phyloP scores from a whole-genome alignment of 1,140 invertebrate species.

The Choristoneura fumiferana region DNA sequence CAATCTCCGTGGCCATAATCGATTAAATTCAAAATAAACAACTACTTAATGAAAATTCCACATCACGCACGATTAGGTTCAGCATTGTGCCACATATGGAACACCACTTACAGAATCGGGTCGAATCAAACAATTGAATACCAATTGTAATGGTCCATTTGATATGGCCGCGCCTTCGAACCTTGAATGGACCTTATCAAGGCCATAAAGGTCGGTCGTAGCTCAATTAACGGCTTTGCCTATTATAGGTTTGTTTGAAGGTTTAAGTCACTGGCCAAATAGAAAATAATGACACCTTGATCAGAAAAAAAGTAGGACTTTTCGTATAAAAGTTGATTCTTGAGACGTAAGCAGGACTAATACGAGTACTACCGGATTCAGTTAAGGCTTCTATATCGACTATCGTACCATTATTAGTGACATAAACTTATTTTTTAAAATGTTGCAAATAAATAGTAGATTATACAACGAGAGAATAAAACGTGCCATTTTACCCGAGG shows the following conservation, averaged over 20 bases:
- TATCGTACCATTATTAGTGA: too few relatives aligned
- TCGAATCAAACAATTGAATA: conserved; percentile 4
- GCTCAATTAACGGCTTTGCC: conserved; percentile 1
- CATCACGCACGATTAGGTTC: conserved; percentile 2
- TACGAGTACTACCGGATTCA: too few relatives aligned
- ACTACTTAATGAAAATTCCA: conserved; percentile 9
- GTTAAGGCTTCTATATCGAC: too few relatives aligned
- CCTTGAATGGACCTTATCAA: conserved; percentile 6
- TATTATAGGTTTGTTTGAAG: too few relatives aligned
- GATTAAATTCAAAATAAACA: background rate
- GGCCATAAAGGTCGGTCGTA: background rate
- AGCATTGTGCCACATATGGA: conserved; percentile 11
- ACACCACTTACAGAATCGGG: conserved; percentile 11
- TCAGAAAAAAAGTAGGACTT: background rate
- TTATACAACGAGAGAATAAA: too few relatives aligned
- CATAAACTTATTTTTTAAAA: too few relatives aligned
- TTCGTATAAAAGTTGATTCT: too few relatives aligned
- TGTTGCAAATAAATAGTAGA: too few relatives aligned
- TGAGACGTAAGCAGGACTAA: too few relatives aligned
- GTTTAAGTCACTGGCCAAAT: background rate
- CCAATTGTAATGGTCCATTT: conserved; percentile 7
- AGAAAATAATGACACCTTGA: background rate
- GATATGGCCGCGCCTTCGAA: background rate
- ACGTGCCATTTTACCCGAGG: too few relatives aligned
- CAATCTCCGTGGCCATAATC: too few relatives aligned